phyloP scores from a whole-genome alignment of 2,797 vertebrate genomes.

The Cirrhinus molitorella region DNA sequence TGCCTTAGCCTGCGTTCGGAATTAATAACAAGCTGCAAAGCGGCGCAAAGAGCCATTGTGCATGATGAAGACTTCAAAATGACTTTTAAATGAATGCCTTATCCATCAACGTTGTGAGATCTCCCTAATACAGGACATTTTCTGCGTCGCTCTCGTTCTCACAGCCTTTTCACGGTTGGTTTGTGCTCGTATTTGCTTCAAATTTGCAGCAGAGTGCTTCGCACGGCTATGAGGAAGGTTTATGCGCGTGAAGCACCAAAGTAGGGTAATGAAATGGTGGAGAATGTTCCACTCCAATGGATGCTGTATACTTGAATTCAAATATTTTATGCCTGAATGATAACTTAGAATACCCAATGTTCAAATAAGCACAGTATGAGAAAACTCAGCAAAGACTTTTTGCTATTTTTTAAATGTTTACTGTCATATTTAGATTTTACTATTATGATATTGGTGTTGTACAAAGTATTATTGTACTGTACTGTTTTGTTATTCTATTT shows the following conservation, averaged over 20 bases:
- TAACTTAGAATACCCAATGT: slow-evolving; percentile 14
- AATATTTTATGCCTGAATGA: slow-evolving; percentile 30
- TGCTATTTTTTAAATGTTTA: background rate
- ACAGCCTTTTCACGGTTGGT: slow-evolving; percentile 29
- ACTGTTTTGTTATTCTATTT: background rate
- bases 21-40: slow-evolving; percentile 53
- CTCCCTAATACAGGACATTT: slow-evolving; percentile 24
- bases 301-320: slow-evolving; percentile 29
- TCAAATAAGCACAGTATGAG: slow-evolving; percentile 26
- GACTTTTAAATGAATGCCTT: slow-evolving; percentile 54
- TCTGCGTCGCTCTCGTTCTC: slow-evolving; percentile 12
- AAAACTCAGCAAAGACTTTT: background rate
- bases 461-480: background rate
- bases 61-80: slow-evolving; percentile 50
- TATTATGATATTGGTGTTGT: background rate
- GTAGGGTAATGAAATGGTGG: slow-evolving; percentile 46
- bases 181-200: slow-evolving; percentile 45
- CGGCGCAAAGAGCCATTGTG: slow-evolving; percentile 36
- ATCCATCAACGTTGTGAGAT: slow-evolving; percentile 40
- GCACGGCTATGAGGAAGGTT: slow-evolving; percentile 41
- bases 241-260: slow-evolving; percentile 42
- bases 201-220: slow-evolving; percentile 25
- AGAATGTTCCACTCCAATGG: slow-evolving; percentile 30
- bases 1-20: slow-evolving; percentile 41
- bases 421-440: background rate